phyloP scores from a whole-genome alignment of 2,888 invertebrate genomes.

The Drosophila hawaiiensis region DNA sequence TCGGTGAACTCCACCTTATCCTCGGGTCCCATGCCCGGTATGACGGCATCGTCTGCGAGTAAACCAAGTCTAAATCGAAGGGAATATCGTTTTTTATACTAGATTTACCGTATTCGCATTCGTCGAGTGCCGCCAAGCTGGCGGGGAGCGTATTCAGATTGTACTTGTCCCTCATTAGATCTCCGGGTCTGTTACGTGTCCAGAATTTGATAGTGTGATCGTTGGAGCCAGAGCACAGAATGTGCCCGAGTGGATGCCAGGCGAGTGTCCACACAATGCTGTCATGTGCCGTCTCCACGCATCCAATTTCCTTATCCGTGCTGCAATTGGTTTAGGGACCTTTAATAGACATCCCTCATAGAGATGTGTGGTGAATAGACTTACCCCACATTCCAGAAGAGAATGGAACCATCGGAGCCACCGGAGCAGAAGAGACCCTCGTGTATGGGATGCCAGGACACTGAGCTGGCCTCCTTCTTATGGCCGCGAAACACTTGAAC shows the following conservation, averaged over 20 bases:
- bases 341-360: neutral
- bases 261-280: slow-evolving; percentile 99
- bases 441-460: slow-evolving; percentile 99
- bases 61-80: neutral
- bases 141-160: slow-evolving; percentile 96
- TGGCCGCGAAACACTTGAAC: slow-evolving; percentile 99
- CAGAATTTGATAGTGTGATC: slow-evolving; percentile 99
- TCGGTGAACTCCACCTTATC: slow-evolving; percentile 93
- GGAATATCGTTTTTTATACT: neutral
- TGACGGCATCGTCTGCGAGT: slow-evolving; percentile 89
- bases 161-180: slow-evolving; percentile 99
- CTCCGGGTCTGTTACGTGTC: slow-evolving; percentile 99
- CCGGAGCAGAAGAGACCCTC: slow-evolving; percentile 99
- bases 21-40: slow-evolving; percentile 99
- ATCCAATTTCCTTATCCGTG: slow-evolving; percentile 98
- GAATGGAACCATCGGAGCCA: slow-evolving; percentile 98
- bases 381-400: slow-evolving; percentile 99
- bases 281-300: slow-evolving; percentile 99
- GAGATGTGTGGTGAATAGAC: slow-evolving; percentile 50
- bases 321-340: slow-evolving; percentile 84
- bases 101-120: slow-evolving; percentile 88
- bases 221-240: slow-evolving; percentile 99
- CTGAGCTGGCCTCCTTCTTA: slow-evolving; percentile 98
- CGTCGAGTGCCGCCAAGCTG: slow-evolving; percentile 90
- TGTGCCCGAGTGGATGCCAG: slow-evolving; percentile 99